Conservation (phyloP, 2,797 vertebrate species). For the Acanthurus lineatus region DNA sequence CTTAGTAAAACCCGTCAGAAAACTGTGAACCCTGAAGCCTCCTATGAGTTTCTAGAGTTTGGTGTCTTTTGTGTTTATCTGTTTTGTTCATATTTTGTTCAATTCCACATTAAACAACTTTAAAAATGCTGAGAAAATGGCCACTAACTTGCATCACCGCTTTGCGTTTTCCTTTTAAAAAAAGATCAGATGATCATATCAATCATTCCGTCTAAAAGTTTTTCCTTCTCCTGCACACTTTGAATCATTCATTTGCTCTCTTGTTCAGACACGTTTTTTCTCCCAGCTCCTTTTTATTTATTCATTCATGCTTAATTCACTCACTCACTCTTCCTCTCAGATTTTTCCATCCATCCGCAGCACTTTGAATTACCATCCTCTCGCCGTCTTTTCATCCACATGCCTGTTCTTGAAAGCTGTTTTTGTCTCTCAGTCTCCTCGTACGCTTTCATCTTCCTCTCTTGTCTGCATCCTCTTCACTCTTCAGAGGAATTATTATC, state of each 20-base stretch:
- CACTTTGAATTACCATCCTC: constrained; percentile 32
- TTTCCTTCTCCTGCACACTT: constrained; percentile 22
- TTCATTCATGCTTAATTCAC: constrained; percentile 48
- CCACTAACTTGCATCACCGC: not conserved
- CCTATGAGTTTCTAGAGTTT: not conserved
- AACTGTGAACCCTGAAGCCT: not conserved
- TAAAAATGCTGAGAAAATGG: not conserved
- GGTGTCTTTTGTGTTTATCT: not conserved
- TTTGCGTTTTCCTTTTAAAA: constrained; percentile 11
- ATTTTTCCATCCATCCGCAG: constrained; percentile 25
- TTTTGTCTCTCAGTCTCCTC: constrained; percentile 39
- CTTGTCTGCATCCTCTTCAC: constrained; percentile 36
- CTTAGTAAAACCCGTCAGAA: not conserved
- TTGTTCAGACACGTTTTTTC: constrained; percentile 31
- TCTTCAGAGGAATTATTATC: constrained; percentile 15
- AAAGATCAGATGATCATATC: constrained; percentile 12
- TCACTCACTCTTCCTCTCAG: constrained; percentile 15
- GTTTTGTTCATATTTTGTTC: not conserved
- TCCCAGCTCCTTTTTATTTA: constrained; percentile 46
- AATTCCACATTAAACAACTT: not conserved
- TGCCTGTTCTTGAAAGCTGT: constrained; percentile 18
- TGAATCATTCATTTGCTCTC: constrained; percentile 45
- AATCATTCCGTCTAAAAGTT: constrained; percentile 31
- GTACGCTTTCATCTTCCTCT: constrained; percentile 26
- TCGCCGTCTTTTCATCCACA: constrained; percentile 29